Evolutionary conservation across 2,113 vertebrate species (phyloP).

Genomic region (Syngnathus floridae): DNA sequence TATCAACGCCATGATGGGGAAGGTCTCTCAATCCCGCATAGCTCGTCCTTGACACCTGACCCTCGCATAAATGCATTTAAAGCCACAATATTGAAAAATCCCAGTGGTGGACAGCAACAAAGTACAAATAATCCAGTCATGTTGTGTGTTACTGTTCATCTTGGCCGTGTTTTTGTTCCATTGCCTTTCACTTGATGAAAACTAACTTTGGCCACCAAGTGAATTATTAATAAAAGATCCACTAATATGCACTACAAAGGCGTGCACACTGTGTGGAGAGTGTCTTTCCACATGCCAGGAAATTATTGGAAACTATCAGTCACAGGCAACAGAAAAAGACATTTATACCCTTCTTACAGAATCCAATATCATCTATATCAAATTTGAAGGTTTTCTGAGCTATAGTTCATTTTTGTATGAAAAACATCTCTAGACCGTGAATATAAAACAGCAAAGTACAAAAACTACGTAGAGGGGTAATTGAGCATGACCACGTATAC

Average conservation of each 20-base stretch:
- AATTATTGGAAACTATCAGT: not conserved
- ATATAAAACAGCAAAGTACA: not conserved
- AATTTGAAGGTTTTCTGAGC: not conserved
- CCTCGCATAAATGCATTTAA: not conserved
- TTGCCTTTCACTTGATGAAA: constrained; percentile 1
- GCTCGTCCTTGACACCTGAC: not conserved
- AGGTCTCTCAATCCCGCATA: constrained; percentile 2
- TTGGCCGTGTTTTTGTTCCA: constrained; percentile 1
- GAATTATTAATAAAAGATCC: constrained; percentile 4
- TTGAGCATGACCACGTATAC: not conserved
- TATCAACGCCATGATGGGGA: constrained; percentile 36
- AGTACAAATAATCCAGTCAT: not conserved
- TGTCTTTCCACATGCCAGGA: not conserved
- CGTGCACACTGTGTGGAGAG: not conserved
- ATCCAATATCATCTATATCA: not conserved
- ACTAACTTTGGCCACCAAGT: constrained; percentile 1
- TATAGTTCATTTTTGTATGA: not conserved
- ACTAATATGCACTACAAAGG: constrained; percentile 7
- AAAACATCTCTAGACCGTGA: not conserved
- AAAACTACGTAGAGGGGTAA: not conserved
- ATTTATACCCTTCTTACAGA: not conserved
- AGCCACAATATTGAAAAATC: not conserved
- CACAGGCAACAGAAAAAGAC: not conserved
- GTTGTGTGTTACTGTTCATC: not conserved
- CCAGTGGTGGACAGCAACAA: not conserved